Conservation (phyloP, 2,113 vertebrate genomes). For the Psephotus haematonotus region DNA sequence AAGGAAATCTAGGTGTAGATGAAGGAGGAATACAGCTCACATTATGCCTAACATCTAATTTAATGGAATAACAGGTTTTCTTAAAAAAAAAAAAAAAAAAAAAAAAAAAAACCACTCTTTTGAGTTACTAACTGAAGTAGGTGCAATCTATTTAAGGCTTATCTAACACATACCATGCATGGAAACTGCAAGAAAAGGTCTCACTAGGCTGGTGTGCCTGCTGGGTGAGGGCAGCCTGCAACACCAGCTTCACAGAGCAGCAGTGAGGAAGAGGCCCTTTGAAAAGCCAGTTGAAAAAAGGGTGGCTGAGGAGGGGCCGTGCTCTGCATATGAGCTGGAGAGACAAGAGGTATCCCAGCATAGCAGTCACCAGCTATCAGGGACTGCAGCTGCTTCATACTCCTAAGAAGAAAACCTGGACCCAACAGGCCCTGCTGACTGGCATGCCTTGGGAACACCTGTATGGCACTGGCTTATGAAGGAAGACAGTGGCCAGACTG, state of each 20-base stretch:
- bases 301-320: not conserved
- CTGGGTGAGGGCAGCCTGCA: not conserved
- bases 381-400: not conserved
- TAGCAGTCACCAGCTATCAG: fast-evolving
- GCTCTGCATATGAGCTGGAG: not conserved
- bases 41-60: not conserved
- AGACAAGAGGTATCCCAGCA: not conserved
- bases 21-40: not conserved
- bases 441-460: not conserved
- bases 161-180: not conserved
- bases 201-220: not conserved
- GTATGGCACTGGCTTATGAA: not conserved
- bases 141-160: not conserved
- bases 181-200: not conserved
- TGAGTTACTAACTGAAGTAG: not conserved
- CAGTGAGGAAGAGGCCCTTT: not conserved
- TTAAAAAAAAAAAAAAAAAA: not conserved
- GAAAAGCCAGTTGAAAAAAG: not conserved
- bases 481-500: not conserved
- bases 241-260: not conserved
- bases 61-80: not conserved
- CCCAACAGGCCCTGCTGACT: not conserved
- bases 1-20: not conserved
- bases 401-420: not conserved
- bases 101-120: not conserved